Conservation (phyloP, 2,888 invertebrate species). For the Drosophila silvestris region DNA sequence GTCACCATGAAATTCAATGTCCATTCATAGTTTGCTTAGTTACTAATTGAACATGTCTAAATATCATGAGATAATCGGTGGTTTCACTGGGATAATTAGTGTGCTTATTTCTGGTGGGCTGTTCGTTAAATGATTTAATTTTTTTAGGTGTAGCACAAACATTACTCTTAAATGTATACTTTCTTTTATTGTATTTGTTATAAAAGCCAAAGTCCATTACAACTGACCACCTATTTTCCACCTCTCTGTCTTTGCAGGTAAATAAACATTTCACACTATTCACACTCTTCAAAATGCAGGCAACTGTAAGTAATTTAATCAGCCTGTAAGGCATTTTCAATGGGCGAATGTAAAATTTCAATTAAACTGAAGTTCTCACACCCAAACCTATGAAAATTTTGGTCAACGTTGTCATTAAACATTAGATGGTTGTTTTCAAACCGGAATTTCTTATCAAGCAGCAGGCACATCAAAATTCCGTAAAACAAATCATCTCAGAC, state of each 20-base stretch:
- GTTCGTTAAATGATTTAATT: background rate
- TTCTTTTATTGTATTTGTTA: background rate
- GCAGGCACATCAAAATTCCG: slow-evolving; percentile 42
- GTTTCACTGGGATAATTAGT: background rate
- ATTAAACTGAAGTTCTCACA: slow-evolving; percentile 41
- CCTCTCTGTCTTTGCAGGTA: slow-evolving; percentile 79
- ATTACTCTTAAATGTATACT: background rate
- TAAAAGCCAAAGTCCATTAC: background rate
- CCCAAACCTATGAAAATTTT: background rate
- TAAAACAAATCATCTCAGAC: slow-evolving; percentile 39
- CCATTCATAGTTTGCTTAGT: background rate
- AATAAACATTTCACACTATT: slow-evolving; percentile 28
- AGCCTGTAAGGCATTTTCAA: slow-evolving; percentile 34
- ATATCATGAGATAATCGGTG: background rate
- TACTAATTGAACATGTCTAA: background rate
- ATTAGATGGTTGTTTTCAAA: slow-evolving; percentile 40
- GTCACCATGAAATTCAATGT: background rate
- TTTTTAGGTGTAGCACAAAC: background rate
- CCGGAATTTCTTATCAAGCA: slow-evolving; percentile 62
- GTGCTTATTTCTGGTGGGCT: no score
- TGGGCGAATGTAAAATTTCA: slow-evolving; percentile 25
- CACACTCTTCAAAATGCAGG: slow-evolving; percentile 53
- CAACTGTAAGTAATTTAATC: slow-evolving; percentile 79
- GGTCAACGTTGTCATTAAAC: slow-evolving; percentile 22
- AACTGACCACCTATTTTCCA: slow-evolving; percentile 40